phyloP scores from a whole-genome alignment of 2,113 vertebrate genomes.

The Oncorhynchus kisutch region DNA sequence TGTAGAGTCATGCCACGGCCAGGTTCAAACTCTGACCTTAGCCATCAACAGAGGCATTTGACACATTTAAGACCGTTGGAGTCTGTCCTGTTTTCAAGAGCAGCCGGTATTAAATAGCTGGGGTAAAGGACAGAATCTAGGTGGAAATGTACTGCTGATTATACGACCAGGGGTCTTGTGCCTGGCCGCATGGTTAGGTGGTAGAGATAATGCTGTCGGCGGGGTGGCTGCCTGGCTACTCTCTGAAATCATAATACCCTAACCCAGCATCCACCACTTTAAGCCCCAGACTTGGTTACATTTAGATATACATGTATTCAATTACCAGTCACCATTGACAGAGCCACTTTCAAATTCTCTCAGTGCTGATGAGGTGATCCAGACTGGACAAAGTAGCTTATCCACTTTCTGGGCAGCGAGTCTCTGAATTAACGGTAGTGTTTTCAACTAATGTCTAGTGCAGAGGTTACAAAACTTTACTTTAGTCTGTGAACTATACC shows the following conservation, averaged over 20 bases:
- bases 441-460: no score
- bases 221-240: conserved; percentile 25
- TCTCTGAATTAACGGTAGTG: no score
- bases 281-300: neutral
- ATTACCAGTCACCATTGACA: conserved; percentile 27
- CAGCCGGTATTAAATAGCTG: conserved; percentile 5
- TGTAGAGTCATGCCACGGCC: no score
- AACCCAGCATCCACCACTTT: conserved; percentile 13
- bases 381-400: no score
- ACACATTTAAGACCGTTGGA: conserved; percentile 6
- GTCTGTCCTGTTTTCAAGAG: conserved; percentile 18
- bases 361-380: no score
- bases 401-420: no score
- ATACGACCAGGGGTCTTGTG: conserved; percentile 10
- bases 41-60: neutral
- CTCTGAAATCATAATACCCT: conserved; percentile 25
- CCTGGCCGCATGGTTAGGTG: conserved; percentile 9
- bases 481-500: no score
- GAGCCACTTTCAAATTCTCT: no score
- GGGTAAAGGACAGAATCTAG: neutral
- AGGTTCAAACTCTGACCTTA: neutral
- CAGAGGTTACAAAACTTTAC: no score
- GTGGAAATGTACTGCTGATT: conserved; percentile 18
- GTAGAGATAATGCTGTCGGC: conserved; percentile 33
- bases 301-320: conserved; percentile 39